phyloP scores from a whole-genome alignment of 1,140 invertebrate genomes.

The Neomicropteryx cornuta region DNA sequence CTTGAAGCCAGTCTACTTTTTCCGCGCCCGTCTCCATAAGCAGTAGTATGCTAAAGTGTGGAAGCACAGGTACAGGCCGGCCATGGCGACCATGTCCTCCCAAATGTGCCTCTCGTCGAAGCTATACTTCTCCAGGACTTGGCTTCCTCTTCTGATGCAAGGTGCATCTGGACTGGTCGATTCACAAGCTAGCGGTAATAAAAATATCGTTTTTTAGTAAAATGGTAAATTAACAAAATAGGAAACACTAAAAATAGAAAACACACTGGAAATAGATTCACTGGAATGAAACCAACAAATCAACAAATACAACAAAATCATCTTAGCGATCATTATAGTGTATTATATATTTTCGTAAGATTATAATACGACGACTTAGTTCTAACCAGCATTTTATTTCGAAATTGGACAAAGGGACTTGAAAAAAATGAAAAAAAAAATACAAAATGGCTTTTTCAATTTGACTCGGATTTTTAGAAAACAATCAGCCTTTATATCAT shows the following conservation, averaged over 20 bases:
- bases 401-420: no score
- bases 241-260: constrained; percentile 11
- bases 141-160: constrained; percentile 56
- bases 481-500: no score
- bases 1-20: constrained; percentile 34
- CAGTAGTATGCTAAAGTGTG: constrained; percentile 57
- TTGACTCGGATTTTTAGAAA: no score
- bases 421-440: no score
- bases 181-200: constrained; percentile 68
- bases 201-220: no score
- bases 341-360: constrained; percentile 9
- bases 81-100: constrained; percentile 51
- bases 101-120: constrained; percentile 54
- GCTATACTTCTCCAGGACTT: constrained; percentile 62
- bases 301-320: constrained; percentile 12
- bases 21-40: constrained; percentile 48
- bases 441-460: no score
- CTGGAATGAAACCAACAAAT: constrained; percentile 4
- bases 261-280: constrained; percentile 2
- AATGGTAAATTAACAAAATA: no score
- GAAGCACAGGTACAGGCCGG: constrained; percentile 53
- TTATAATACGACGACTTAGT: no score
- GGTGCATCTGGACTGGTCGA: constrained; percentile 42
- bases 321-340: constrained; percentile 12
- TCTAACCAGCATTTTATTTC: no score